Base-by-base conservation (phyloP, 2,888 invertebrate genomes). In the Tanytarsus gracilentus region DNA sequence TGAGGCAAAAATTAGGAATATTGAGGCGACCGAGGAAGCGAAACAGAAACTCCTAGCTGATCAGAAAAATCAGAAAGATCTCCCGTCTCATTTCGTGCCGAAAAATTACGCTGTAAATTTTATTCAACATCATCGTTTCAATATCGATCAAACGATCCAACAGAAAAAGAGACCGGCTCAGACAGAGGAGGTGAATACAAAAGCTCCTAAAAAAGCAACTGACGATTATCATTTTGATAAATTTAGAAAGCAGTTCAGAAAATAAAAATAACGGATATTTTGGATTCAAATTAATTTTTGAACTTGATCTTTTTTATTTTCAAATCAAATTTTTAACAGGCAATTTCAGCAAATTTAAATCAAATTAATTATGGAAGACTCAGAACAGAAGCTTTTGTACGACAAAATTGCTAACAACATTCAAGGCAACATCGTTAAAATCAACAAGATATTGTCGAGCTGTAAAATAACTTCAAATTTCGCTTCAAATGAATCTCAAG, bases 61-160 rank as follows among this genome's bases (percentile, higher is more conserved):
- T 66, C 82, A 88, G 62, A 85, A 89, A 69, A 89, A 88, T 67
- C 93, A 93, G 72, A 93, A 92, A 69, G 93, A 95, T 73, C 87
- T 86, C 0, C 92, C 93, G 0, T 92, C 95, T 1, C 91, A 90
- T 66, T 96, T 97, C 79, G 96, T 97, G 0, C 97, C 97, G 0
- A 93, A 93, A 14, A 97, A 98, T 71, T 93, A 97, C 88, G 96
- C 97, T 9, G 96, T 96, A 0, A 97, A 97, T 76, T 98, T 97
- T 78, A 93, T 94, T 33, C 96, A 97, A 68, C 96, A 97, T 70
- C 95, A 95, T 74, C 80, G 95, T 80, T 96, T 95, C 74, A 95
- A 93, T 72, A 86, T 95, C 64, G 94, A 95, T 33, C 83, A 79
- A 59, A 66, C 76, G 36, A 82, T 81, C 63, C 76, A 74, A 1